These are phyloP conservation scores for Luidia sarsii DNA, from an alignment of 53 echinoderm and acorn worm genomes.

Conservation along the genomic window DNA sequence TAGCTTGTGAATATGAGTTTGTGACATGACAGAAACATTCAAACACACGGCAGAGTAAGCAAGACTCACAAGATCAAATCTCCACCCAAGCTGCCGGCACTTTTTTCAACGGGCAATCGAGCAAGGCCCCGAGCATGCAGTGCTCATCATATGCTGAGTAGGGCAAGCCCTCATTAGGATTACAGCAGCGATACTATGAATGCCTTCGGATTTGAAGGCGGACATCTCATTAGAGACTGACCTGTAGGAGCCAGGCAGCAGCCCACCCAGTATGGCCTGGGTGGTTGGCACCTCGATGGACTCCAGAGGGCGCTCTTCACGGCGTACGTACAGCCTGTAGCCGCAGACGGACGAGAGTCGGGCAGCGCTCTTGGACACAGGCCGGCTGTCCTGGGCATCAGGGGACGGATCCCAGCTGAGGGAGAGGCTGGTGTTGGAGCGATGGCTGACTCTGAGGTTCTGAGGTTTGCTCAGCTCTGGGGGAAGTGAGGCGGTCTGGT, in stretches of 20 bases:
- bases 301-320: constrained; percentile 68
- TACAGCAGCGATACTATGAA: too few relatives aligned
- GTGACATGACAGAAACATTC: too few relatives aligned
- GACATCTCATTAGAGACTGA: constrained; percentile 27
- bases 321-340: constrained; percentile 73
- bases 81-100: too few relatives aligned
- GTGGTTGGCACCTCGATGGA: constrained; percentile 81
- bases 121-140: too few relatives aligned
- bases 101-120: too few relatives aligned
- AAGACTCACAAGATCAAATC: too few relatives aligned
- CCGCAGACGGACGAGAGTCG: constrained; percentile 52
- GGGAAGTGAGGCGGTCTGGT: not conserved
- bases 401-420: constrained; percentile 74
- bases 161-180: too few relatives aligned
- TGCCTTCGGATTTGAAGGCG: not conserved
- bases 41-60: too few relatives aligned
- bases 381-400: not conserved
- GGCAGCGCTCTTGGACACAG: not conserved
- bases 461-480: constrained; percentile 26
- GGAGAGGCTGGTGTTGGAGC: constrained; percentile 87
- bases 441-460: constrained; percentile 54
- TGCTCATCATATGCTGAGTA: too few relatives aligned
- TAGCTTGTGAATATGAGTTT: too few relatives aligned
- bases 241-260: constrained; percentile 82
- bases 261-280: constrained; percentile 83